A percentile compares a stretch with the other conserved stretches of the same genome.
Evolutionary conservation across 2,113 vertebrate genomes (phyloP).

Genomic region (Actenoides lindsayi): DNA sequence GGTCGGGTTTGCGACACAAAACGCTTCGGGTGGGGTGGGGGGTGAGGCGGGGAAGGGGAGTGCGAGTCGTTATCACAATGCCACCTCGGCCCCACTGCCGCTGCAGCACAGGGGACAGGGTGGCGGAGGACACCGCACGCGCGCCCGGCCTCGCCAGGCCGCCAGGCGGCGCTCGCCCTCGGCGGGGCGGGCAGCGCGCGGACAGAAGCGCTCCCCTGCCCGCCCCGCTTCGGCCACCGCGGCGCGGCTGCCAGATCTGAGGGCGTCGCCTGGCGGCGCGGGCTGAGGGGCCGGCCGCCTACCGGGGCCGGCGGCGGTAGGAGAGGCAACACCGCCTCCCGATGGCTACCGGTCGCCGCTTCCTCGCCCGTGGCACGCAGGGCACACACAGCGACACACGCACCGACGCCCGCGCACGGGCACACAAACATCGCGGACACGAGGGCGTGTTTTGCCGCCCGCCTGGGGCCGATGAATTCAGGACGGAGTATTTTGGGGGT

Average conservation of each 20-base stretch:
- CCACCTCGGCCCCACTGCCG: rapidly evolving
- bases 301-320: background rate
- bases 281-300: rapidly evolving
- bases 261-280: background rate
- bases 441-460: no score
- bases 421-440: rapidly evolving
- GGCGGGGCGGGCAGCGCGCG: background rate
- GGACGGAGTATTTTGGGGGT: no score
- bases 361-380: no score
- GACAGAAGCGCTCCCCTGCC: background rate
- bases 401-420: no score
- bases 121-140: no score
- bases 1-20: background rate
- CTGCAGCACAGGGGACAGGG: background rate
- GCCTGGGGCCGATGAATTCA: rapidly evolving
- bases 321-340: background rate
- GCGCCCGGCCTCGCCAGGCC: background rate
- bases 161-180: background rate
- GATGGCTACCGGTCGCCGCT: background rate
- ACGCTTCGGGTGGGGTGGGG: rapidly evolving
- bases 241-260: background rate
- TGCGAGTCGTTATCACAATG: rapidly evolving
- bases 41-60: rapidly evolving
- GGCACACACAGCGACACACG: background rate
- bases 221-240: background rate